These are phyloP conservation scores for Ardeotis arabs DNA, from an alignment of 2,113 vertebrate species.

Conservation along the genomic window DNA sequence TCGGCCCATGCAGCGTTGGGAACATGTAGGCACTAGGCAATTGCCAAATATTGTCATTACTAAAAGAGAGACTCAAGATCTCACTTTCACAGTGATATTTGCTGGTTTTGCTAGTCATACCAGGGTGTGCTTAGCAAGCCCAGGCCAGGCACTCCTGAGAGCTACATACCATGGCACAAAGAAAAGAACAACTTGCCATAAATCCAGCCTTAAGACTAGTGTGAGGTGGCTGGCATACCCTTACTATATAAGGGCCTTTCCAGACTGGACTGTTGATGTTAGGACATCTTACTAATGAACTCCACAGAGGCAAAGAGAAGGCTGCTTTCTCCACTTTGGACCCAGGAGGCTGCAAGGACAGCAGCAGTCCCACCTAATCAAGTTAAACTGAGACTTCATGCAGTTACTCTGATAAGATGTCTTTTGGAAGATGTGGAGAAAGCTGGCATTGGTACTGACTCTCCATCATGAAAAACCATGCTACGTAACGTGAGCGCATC, in stretches of 20 bases:
- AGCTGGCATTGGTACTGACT: neutral
- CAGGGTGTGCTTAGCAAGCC: neutral
- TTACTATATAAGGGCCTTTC: neutral
- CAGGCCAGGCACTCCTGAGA: neutral
- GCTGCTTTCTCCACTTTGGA: neutral
- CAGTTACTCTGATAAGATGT: neutral
- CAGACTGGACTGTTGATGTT: neutral
- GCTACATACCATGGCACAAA: neutral
- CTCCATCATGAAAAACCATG: neutral
- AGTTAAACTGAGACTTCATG: neutral
- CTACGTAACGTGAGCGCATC: neutral
- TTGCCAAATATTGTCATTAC: neutral
- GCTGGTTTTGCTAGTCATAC: neutral
- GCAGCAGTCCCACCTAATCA: neutral
- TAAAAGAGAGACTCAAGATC: neutral
- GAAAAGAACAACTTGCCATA: neutral
- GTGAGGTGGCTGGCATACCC: neutral
- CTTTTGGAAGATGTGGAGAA: neutral
- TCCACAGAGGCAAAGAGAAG: neutral
- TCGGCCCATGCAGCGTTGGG: neutral
- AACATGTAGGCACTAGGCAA: neutral
- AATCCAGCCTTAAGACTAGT: neutral
- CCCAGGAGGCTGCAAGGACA: neutral
- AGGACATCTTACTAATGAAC: neutral
- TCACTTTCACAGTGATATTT: neutral